These are phyloP conservation scores for Drosophila aff. DNA, from an alignment of 1,140 invertebrate genomes.

Conservation along the genomic window DNA sequence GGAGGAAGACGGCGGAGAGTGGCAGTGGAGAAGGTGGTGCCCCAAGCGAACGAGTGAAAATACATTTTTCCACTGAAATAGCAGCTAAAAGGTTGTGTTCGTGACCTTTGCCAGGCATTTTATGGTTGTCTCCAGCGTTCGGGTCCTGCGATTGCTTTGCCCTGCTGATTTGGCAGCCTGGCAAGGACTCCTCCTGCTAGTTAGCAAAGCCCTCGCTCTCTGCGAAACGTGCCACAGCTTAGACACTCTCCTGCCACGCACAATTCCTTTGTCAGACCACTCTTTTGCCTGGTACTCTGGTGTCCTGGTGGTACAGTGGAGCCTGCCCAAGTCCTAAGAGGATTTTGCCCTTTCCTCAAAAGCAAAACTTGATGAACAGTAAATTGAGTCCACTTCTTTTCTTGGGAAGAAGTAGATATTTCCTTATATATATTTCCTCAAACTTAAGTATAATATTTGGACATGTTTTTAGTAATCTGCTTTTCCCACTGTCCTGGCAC, in stretches of 20 bases:
- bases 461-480: neutral
- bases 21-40: slow-evolving; percentile 1
- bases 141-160: slow-evolving; percentile 68
- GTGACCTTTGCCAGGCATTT: slow-evolving; percentile 77
- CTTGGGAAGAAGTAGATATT: neutral
- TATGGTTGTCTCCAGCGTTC: slow-evolving; percentile 74
- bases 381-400: neutral
- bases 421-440: neutral
- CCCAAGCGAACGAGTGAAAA: slow-evolving; percentile 54
- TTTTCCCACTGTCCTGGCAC: neutral
- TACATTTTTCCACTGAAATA: slow-evolving; percentile 63
- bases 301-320: slow-evolving; percentile 15
- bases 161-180: slow-evolving; percentile 70
- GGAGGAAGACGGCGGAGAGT: neutral
- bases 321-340: neutral
- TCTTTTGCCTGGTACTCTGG: neutral
- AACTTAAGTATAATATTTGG: neutral
- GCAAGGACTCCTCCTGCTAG: slow-evolving; percentile 47
- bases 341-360: neutral
- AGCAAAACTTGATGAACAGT: neutral
- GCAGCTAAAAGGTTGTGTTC: slow-evolving; percentile 81
- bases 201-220: slow-evolving; percentile 18
- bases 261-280: slow-evolving; percentile 31
- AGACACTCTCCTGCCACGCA: slow-evolving; percentile 43
- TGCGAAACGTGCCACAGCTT: slow-evolving; percentile 41